A percentile compares a stretch with the other conserved stretches of the same genome.
phyloP scores from a whole-genome alignment of 2,888 invertebrate species.

The Electrophaes corylata region DNA sequence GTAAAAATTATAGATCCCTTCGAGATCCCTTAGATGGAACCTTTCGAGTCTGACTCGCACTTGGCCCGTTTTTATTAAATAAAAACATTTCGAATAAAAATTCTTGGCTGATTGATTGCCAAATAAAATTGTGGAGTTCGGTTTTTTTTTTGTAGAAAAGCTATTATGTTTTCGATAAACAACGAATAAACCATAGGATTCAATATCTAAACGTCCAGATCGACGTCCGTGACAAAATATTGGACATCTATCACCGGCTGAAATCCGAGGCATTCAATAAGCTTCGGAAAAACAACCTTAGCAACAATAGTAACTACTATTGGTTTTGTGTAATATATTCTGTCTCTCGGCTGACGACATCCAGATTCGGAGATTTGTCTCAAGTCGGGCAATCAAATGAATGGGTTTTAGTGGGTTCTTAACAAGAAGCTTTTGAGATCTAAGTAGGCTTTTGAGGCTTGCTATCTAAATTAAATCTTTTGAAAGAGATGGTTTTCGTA shows the following conservation, averaged over 20 bases:
- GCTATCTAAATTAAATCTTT: slow-evolving; percentile 1
- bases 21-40: no score
- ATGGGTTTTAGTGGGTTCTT: slow-evolving; percentile 14
- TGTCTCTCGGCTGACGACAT: slow-evolving; percentile 41
- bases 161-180: slow-evolving; percentile 33
- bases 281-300: slow-evolving; percentile 53
- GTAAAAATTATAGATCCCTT: no score
- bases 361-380: slow-evolving; percentile 55
- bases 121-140: background rate
- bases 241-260: slow-evolving; percentile 45
- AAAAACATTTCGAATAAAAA: no score
- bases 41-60: no score
- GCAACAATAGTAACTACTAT: slow-evolving; percentile 38
- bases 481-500: background rate
- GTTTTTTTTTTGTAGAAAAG: slow-evolving; percentile 3
- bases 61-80: no score
- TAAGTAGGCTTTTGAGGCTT: background rate
- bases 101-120: no score
- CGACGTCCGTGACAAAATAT: slow-evolving; percentile 48
- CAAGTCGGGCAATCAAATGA: slow-evolving; percentile 39
- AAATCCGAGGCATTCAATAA: slow-evolving; percentile 52
- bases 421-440: slow-evolving; percentile 5
- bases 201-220: slow-evolving; percentile 31
- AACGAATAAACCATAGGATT: slow-evolving; percentile 36
- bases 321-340: slow-evolving; percentile 8